Evolutionary conservation across 2,797 vertebrate genomes (phyloP), one percentile per base, ranked within the genome.

Genomic region (Tapirus indicus): DNA sequence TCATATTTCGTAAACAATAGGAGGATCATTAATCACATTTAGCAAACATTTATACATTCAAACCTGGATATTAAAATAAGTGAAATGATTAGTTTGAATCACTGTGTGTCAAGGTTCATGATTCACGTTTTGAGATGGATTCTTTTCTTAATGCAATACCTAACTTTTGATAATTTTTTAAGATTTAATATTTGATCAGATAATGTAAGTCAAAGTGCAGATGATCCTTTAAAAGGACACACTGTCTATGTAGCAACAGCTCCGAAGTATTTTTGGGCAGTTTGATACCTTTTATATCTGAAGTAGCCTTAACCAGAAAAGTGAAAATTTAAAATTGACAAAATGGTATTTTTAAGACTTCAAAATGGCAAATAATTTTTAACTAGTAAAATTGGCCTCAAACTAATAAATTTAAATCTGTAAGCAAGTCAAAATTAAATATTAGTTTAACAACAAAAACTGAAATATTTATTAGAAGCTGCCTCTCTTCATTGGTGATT

Each of bases 141-240:
- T 99, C 95, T 98, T 99, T 98, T 99, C 98, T 98, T 98, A 98
- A 98, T 98, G 91, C 72, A 98, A 97, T 98, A 97, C 92, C 91
- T 98, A 98, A 96, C 98, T 99, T 99, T 99, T 99, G 97, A 98
- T 98, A 99, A 97, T 97, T 98, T 98, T 98, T 98, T 98, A 93
- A 98, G 96, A 92, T 44, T 96, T 97, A 97, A 62, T 98, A 96
- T 97, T 97, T 97, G 95, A 97, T 94, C 97, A 97, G 91, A 84
- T 98, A 96, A 94, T 98, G 49, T 93, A 97, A 93, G 97, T 97
- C 88, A 95, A 98, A 98, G 89, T 96, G 86, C 85, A 97, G 85
- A 97, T 3, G 62, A 13, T 98, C 96, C 97, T 98, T 98, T 98
- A 96, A 90, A 98, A 98, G 98, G 95, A 98, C 89, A 89, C 60